Conservation (phyloP, 2,888 invertebrate species). For the Coronaproctus castanopsis region DNA sequence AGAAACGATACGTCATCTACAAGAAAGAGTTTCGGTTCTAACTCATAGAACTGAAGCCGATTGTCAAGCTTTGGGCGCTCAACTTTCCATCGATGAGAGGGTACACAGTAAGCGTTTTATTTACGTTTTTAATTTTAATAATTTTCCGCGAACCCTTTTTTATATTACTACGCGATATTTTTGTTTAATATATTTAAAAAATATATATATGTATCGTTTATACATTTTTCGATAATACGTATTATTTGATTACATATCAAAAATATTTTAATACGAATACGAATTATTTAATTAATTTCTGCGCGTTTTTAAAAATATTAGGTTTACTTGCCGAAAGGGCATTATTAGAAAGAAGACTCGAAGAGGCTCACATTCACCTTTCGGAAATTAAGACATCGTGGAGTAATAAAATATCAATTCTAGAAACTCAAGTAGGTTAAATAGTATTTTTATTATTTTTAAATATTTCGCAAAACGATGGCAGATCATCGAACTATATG, state of each 20-base stretch:
- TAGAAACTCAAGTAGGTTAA: conserved; percentile 60
- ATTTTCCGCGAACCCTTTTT: too few species aligned
- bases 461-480: too few species aligned
- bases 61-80: conserved; percentile 20
- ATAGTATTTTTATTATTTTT: conserved; percentile 14
- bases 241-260: too few species aligned
- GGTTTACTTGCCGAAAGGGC: conserved; percentile 37
- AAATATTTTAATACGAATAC: too few species aligned
- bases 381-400: conserved; percentile 78
- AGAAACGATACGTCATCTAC: conserved; percentile 50
- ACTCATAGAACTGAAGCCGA: conserved; percentile 28
- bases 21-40: conserved; percentile 38
- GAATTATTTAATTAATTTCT: too few species aligned
- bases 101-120: conserved; percentile 25
- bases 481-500: too few species aligned
- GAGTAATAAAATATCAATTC: conserved; percentile 71
- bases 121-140: background rate
- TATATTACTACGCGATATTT: too few species aligned
- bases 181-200: too few species aligned
- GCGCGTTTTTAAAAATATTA: too few species aligned
- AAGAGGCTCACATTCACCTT: conserved; percentile 67
- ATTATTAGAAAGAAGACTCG: conserved; percentile 51
- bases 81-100: conserved; percentile 32
- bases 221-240: too few species aligned
- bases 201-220: too few species aligned